These are phyloP conservation scores for Hephaestus fuliginosus DNA, from an alignment of 2,797 vertebrate genomes.

Conservation along the genomic window DNA sequence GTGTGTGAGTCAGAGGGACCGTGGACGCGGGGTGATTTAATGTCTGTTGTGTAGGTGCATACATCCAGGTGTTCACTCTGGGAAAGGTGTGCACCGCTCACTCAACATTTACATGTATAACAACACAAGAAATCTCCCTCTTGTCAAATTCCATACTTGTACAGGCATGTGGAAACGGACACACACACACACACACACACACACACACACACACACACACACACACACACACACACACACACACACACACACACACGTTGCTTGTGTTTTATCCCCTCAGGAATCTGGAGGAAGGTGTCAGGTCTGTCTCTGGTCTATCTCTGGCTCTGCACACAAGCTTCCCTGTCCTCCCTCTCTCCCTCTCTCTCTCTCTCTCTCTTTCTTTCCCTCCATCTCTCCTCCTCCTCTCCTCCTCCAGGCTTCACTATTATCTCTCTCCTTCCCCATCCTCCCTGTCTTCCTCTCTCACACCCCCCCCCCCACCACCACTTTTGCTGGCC, in stretches of 20 bases:
- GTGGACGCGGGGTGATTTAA: conserved; percentile 37
- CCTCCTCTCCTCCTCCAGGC: conserved; percentile 81
- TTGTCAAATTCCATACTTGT: conserved; percentile 73
- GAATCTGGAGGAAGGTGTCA: conserved; percentile 84
- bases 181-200: conserved; percentile 39
- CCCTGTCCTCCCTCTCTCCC: conserved; percentile 73
- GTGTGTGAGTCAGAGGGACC: conserved; percentile 18
- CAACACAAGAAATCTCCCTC: conserved; percentile 51
- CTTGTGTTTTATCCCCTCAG: conserved; percentile 77
- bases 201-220: conserved; percentile 32
- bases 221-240: conserved; percentile 21
- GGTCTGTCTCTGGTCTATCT: conserved; percentile 83
- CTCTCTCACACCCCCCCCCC: conserved; percentile 39
- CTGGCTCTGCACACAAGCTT: conserved; percentile 65
- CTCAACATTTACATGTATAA: conserved; percentile 67
- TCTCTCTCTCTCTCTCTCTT: conserved; percentile 51
- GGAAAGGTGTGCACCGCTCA: conserved; percentile 45
- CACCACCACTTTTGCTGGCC: conserved; percentile 62
- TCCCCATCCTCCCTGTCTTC: conserved; percentile 84
- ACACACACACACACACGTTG: conserved; percentile 46
- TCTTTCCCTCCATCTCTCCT: conserved; percentile 55
- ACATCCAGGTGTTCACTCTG: conserved; percentile 60
- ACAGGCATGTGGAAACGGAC: conserved; percentile 71
- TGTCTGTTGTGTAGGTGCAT: conserved; percentile 44
- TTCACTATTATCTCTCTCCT: conserved; percentile 72